Evolutionary conservation across 2,113 vertebrate genomes (phyloP).

Genomic region (Lophius piscatorius): DNA sequence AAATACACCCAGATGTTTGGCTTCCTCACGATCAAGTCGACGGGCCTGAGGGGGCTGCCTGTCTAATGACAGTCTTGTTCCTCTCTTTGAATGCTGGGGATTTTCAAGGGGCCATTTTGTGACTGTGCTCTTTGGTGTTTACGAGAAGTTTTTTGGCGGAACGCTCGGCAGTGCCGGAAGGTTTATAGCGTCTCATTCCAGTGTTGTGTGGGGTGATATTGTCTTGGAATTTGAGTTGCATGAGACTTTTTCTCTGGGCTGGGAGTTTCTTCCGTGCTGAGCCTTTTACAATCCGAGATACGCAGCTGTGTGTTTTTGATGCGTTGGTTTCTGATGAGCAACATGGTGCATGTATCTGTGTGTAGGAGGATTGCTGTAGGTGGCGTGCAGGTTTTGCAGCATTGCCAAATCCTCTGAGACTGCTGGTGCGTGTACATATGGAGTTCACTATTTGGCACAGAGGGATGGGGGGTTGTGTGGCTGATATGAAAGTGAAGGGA

Average conservation of each 20-base stretch:
- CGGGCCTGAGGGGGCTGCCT: slow-evolving; percentile 45
- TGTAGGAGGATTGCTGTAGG: slow-evolving; percentile 60
- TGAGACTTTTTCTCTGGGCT: slow-evolving; percentile 16
- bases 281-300: slow-evolving; percentile 43
- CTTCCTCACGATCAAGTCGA: slow-evolving; percentile 41
- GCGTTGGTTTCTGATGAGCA: slow-evolving; percentile 53
- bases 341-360: slow-evolving; percentile 27
- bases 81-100: slow-evolving; percentile 36
- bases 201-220: slow-evolving; percentile 16
- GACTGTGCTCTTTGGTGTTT: slow-evolving; percentile 59
- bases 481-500: slow-evolving; percentile 76
- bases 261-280: slow-evolving; percentile 38
- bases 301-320: slow-evolving; percentile 59
- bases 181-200: slow-evolving; percentile 41
- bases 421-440: slow-evolving; percentile 13
- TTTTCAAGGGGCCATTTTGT: slow-evolving; percentile 69
- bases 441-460: slow-evolving; percentile 29
- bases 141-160: slow-evolving; percentile 44
- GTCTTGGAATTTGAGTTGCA: slow-evolving; percentile 36
- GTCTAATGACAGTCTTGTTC: slow-evolving; percentile 66
- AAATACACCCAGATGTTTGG: slow-evolving; percentile 75
- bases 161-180: slow-evolving; percentile 22
- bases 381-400: slow-evolving; percentile 61
- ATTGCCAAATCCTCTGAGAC: slow-evolving; percentile 63
- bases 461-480: slow-evolving; percentile 60